Evolutionary conservation across 1,140 invertebrate genomes (phyloP), one percentile per base, ranked within the genome.

Genomic region (Potamilus streckersoni): DNA sequence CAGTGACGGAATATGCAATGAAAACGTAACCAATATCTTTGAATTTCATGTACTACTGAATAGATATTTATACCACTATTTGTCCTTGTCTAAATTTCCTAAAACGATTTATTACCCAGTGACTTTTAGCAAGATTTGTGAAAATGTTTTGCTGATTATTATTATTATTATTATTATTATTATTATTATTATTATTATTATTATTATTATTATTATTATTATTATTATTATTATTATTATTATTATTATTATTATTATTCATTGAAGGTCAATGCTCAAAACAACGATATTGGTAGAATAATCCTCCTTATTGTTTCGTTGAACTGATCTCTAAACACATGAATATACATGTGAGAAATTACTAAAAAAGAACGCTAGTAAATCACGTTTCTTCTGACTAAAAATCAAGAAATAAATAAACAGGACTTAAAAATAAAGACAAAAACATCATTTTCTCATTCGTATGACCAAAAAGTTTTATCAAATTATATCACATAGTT

Each of bases 1-100:
- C 91, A 60, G 92, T 96, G n/a, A 85, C 92, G 0, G 91, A 92
- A 66, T 93, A 93, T 86, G 92, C 93, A 31, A 94, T 95, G 93
- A 92, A 93, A 67, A 93, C 92, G 94, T 95, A 90, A 92, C 92
- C 90, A 66, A 13, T 20, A 19, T 59, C n/a, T 58, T 64, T 62
- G 17, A 12, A 11, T 60, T 15, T 74, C 63, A 73, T 14, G 12
- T 55, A 59, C 55, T 73, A 68, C 49, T 23, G 14, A 27, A 19
- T 72, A 11, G n/a, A 0, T 20, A 17, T 6, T 66, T 8, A 20
- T 23, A 74, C 27, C 27, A 31, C 27, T 31, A 31, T 31, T 65
- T n/a, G 31, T 59, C 61, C 38, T 19, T 60, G 11, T 19, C 2
- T 15, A 27, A 20, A 31, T 64, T 15, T 64, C 1, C 14, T 64